Conservation (phyloP, 2,113 vertebrate species). For the Paratilapia polleni region DNA sequence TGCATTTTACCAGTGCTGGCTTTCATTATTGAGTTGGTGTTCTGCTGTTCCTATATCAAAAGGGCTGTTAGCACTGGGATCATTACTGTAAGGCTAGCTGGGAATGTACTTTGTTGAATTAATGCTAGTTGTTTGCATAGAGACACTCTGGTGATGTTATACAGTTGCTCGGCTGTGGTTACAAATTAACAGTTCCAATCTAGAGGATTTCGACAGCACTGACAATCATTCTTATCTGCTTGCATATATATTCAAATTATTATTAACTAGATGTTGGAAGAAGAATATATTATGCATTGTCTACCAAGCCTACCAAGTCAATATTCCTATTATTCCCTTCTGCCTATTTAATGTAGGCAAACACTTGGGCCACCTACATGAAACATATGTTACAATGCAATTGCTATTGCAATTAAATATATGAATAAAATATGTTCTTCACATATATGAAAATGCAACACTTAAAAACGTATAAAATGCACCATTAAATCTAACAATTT, state of each 20-base stretch:
- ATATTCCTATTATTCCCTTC: not conserved
- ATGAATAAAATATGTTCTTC: not conserved
- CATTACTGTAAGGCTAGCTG: not conserved
- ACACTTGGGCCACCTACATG: not conserved
- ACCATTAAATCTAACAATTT: not conserved
- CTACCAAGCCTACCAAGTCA: not conserved
- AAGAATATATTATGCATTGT: not conserved
- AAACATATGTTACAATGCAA: not conserved
- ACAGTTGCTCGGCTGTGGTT: slow-evolving; percentile 20
- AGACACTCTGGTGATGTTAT: slow-evolving; percentile 8
- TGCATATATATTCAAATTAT: slow-evolving; percentile 19
- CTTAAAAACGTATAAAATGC: not conserved
- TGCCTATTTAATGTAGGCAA: not conserved
- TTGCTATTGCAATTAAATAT: not conserved
- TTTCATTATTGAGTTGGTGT: slow-evolving; percentile 26
- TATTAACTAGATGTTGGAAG: not conserved
- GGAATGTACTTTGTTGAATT: slow-evolving; percentile 10
- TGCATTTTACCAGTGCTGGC: slow-evolving; percentile 24
- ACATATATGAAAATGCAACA: not conserved
- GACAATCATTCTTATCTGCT: slow-evolving; percentile 5
- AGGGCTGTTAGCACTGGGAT: slow-evolving; percentile 3
- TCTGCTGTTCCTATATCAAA: slow-evolving; percentile 17
- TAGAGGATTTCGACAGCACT: not conserved
- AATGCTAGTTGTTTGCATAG: slow-evolving; percentile 27
- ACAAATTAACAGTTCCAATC: not conserved